A percentile compares a stretch with the other conserved stretches of the same genome.
These are phyloP conservation scores for Oscheius sp. DNA, from an alignment of 2,888 invertebrate species.

Conservation along the genomic window DNA sequence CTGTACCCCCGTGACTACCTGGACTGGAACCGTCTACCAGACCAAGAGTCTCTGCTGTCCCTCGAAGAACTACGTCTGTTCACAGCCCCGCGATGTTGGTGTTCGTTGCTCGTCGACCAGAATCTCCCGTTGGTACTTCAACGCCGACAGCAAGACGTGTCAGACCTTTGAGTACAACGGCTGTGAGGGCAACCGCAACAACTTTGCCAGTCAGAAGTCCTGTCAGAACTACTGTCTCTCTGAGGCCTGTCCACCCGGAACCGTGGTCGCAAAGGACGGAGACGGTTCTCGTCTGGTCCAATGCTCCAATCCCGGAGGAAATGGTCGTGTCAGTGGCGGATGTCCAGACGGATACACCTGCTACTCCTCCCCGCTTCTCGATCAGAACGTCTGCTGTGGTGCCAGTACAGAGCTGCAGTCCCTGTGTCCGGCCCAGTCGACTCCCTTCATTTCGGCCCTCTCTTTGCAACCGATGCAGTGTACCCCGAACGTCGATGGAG, in stretches of 20 bases:
- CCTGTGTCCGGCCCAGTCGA: slow-evolving; percentile 70
- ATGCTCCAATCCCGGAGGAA: slow-evolving; percentile 67
- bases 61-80: slow-evolving; percentile 72
- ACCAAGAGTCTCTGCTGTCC: slow-evolving; percentile 72
- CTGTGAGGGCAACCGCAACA: slow-evolving; percentile 73
- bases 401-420: slow-evolving; percentile 69
- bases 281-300: slow-evolving; percentile 66
- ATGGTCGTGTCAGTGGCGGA: slow-evolving; percentile 67
- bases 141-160: slow-evolving; percentile 71
- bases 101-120: slow-evolving; percentile 61
- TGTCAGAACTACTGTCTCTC: slow-evolving; percentile 73
- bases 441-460: slow-evolving; percentile 72
- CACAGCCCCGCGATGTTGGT: slow-evolving; percentile 69
- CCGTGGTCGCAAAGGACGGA: slow-evolving; percentile 70
- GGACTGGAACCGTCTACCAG: slow-evolving; percentile 71
- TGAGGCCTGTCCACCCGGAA: slow-evolving; percentile 71
- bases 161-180: slow-evolving; percentile 72
- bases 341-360: slow-evolving; percentile 73
- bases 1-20: slow-evolving; percentile 72
- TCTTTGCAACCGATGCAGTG: slow-evolving; percentile 73
- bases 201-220: slow-evolving; percentile 70
- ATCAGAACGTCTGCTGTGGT: slow-evolving; percentile 73
- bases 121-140: slow-evolving; percentile 72
- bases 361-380: slow-evolving; percentile 67
- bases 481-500: slow-evolving; percentile 72